Percentiles rank a stretch among this genome's conserved stretches.
Evolutionary conservation across 1,140 invertebrate species (phyloP).

Genomic region (Drosophila bocqueti): DNA sequence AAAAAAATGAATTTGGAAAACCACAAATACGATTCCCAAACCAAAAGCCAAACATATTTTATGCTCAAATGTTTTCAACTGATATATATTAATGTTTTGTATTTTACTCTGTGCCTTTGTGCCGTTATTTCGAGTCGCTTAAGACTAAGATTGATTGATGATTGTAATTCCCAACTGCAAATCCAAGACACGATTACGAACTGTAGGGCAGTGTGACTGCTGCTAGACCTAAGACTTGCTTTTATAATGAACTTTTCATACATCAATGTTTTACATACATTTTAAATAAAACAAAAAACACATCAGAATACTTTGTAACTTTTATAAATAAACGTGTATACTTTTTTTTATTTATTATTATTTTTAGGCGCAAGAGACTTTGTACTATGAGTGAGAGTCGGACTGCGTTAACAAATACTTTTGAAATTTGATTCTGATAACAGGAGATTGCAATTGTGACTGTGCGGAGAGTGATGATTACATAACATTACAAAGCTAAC

Average conservation of each 20-base stretch:
- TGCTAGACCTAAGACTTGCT: slow-evolving; percentile 58
- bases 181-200: slow-evolving; percentile 50
- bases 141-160: slow-evolving; percentile 19
- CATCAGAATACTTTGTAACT: slow-evolving; percentile 35
- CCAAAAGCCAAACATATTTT: slow-evolving; percentile 64
- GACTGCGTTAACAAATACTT: slow-evolving; percentile 63
- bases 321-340: slow-evolving; percentile 54
- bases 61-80: slow-evolving; percentile 57
- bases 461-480: slow-evolving; percentile 43
- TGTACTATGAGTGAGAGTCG: slow-evolving; percentile 57
- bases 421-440: slow-evolving; percentile 37
- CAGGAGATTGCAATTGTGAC: slow-evolving; percentile 60
- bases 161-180: slow-evolving; percentile 33
- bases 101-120: slow-evolving; percentile 31
- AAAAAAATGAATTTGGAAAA: slow-evolving; percentile 20
- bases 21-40: slow-evolving; percentile 57
- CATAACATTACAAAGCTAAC: slow-evolving; percentile 29
- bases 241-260: slow-evolving; percentile 50
- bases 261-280: slow-evolving; percentile 48
- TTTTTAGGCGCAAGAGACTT: slow-evolving; percentile 66
- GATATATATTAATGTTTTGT: slow-evolving; percentile 34
- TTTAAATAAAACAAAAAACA: slow-evolving; percentile 76
- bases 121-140: slow-evolving; percentile 35
- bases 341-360: slow-evolving; percentile 43
- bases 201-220: slow-evolving; percentile 69